phyloP scores from a whole-genome alignment of 2,113 vertebrate genomes.

The Cyprinus carpio region DNA sequence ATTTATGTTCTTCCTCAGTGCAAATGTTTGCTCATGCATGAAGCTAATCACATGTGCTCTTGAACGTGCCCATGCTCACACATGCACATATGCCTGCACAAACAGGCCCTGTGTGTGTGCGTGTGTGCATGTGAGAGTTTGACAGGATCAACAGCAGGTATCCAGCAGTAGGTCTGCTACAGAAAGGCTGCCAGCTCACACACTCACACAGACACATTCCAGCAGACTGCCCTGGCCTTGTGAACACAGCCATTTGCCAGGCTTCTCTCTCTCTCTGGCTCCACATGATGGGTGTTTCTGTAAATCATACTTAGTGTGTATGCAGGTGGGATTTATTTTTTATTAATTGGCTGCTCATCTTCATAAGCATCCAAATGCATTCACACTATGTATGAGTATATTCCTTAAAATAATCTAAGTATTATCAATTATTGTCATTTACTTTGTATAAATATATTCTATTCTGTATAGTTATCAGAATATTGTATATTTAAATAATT shows the following conservation, averaged over 20 bases:
- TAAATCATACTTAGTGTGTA: background rate
- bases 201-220: slow-evolving; percentile 64
- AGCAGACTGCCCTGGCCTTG: slow-evolving; percentile 68
- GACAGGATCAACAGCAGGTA: slow-evolving; percentile 63
- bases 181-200: slow-evolving; percentile 43
- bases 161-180: slow-evolving; percentile 51
- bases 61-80: background rate
- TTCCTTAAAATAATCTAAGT: too few species aligned
- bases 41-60: slow-evolving; percentile 10
- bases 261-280: slow-evolving; percentile 32
- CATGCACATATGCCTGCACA: slow-evolving; percentile 4
- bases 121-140: slow-evolving; percentile 45
- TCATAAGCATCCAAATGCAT: too few species aligned
- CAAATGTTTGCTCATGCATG: slow-evolving; percentile 16
- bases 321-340: background rate
- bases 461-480: too few species aligned
- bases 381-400: too few species aligned
- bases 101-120: slow-evolving; percentile 16
- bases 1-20: background rate
- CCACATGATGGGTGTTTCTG: slow-evolving; percentile 7
- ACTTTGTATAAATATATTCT: too few species aligned
- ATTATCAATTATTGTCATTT: too few species aligned
- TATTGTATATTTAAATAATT: too few species aligned
- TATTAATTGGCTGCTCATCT: too few species aligned
- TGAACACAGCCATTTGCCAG: slow-evolving; percentile 57